Evolutionary conservation across 2,797 vertebrate genomes (phyloP), one percentile per base, ranked within the genome.

Genomic region (Meda fulgida): DNA sequence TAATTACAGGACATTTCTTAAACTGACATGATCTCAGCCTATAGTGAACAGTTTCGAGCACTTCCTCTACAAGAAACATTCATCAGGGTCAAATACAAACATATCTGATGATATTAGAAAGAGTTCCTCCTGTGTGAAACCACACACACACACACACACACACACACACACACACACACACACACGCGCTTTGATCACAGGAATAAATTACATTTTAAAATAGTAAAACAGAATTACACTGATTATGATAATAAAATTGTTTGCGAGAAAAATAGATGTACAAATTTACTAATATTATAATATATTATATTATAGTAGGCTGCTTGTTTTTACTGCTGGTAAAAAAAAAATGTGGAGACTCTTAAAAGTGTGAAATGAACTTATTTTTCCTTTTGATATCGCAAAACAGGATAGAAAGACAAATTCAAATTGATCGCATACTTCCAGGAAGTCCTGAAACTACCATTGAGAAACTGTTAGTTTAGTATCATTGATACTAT

Each of bases 41-140:
- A 38, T 38, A 14, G 4, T 38, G 23, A 77, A 21, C 23, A 4
- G 16, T 7, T 36, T 53, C 18, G 7, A 3, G 38, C 11, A 60
- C 69, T 72, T 83, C 81, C 70, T 48, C 38, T 23, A 34, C 34
- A 34, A 51, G 3, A 75, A 83, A 75, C 2, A 75, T 21, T 14
- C 38, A 26, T 63, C 71, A 75, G 53, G 29, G 36, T 48, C 69
- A 31, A 5, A 53, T 82, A 43, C 60, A 67, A 29, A 19, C 23
- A 53, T 31, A 67, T 34, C 43, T 51, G 29, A 69, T 9, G 6
- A 65, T 43, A 76, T 46, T 26, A 63, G 19, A 82, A 23, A 65
- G 6, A 53, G 71, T 53, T 75, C 43, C 60, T 34, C n/a, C 53
- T n/a, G 8, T 19, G 48, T 71, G 13, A 9, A 36, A 23, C 79